Conservation (phyloP, 1,140 invertebrate species). For the Drosophila santomea region DNA sequence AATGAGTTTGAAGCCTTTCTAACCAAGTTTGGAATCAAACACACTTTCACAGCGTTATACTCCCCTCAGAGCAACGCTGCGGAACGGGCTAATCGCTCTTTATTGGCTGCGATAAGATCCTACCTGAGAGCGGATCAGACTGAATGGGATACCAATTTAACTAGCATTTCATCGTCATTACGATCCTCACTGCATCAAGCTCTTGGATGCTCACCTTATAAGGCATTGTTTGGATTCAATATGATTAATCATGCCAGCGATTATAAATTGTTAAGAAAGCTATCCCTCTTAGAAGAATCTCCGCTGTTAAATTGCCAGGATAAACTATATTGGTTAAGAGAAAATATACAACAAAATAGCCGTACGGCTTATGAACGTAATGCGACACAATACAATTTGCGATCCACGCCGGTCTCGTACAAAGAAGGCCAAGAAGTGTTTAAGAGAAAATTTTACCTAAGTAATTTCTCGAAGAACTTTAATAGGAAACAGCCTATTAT, state of each 20-base stretch:
- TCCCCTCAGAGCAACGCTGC: constrained; percentile 2
- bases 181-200: too few species aligned
- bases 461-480: constrained; percentile 8
- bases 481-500: constrained; percentile 7
- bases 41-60: constrained; percentile 2
- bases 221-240: too few species aligned
- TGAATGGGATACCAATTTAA: too few species aligned
- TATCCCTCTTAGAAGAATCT: too few species aligned
- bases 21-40: constrained; percentile 5
- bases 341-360: neutral
- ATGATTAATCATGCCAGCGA: too few species aligned
- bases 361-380: neutral
- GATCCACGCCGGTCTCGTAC: neutral
- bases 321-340: neutral
- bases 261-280: too few species aligned
- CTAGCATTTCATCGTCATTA: too few species aligned
- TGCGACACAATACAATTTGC: neutral
- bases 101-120: too few species aligned
- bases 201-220: too few species aligned
- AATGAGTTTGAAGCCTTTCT: constrained; percentile 6
- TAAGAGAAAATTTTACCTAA: neutral
- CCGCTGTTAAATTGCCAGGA: neutral
- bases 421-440: neutral
- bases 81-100: neutral
- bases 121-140: too few species aligned